These are phyloP conservation scores for Entomyzon cyanotis DNA, from an alignment of 2,113 vertebrate species.

Conservation along the genomic window DNA sequence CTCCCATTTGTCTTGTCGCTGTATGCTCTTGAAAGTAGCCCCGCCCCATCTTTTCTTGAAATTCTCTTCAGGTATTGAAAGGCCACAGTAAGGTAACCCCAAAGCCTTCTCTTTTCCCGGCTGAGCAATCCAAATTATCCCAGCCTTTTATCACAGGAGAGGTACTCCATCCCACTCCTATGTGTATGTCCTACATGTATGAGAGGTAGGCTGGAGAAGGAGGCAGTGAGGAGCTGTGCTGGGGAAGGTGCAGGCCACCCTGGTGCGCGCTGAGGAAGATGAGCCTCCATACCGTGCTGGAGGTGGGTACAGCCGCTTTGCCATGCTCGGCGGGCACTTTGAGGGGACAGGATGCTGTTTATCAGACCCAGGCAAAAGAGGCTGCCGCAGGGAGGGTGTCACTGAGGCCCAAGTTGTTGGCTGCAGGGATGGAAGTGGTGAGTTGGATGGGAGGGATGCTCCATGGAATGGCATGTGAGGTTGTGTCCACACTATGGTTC, in stretches of 20 bases:
- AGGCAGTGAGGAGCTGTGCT: not conserved
- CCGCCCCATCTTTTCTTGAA: not conserved
- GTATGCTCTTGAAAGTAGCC: not conserved
- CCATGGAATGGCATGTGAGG: accelerated
- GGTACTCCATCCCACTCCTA: not conserved
- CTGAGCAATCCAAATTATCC: not conserved
- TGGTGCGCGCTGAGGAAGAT: accelerated
- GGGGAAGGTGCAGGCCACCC: no score
- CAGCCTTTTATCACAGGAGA: not conserved
- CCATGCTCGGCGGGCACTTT: accelerated
- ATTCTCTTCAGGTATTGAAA: not conserved
- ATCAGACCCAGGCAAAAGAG: not conserved
- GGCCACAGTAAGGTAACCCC: not conserved
- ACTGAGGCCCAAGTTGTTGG: no score
- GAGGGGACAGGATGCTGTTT: not conserved
- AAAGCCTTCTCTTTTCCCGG: not conserved
- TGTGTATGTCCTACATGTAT: accelerated
- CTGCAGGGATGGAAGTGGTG: not conserved
- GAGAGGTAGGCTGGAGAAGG: not conserved
- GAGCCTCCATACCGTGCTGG: accelerated
- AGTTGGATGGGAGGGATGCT: not conserved
- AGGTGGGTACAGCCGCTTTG: not conserved
- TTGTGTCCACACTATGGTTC: not conserved
- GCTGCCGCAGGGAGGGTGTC: not conserved
- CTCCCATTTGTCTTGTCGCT: not conserved